Evolutionary conservation across 2,888 invertebrate genomes (phyloP), one percentile per base, ranked within the genome.

Genomic region (Drosophila mercatorum): DNA sequence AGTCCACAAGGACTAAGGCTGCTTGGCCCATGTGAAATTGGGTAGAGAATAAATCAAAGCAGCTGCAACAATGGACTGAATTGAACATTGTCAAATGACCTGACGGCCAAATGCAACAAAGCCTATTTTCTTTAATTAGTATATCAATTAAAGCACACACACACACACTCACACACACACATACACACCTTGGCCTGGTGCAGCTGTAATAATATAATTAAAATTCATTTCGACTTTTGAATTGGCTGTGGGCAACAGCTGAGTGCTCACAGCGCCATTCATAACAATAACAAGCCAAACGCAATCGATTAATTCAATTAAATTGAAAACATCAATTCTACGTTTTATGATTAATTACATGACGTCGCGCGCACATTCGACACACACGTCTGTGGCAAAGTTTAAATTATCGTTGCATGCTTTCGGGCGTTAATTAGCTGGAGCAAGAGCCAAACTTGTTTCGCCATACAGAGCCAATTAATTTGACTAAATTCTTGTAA

Each of bases 101-200:
- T 44, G 59, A 22, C 6, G 56, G 62, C 17, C 66, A 64, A 68
- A 79, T 60, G 49, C 47, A 69, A 66, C 55, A 62, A 38, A 17
- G 55, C 36, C 60, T 85, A 73, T 88, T 88, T 87, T 75, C 85
- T 70, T 84, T 86, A 89, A 88, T 89, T 86, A 81, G 60, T 43
- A 58, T 82, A 78, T 83, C 74, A 89, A 85, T 89, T 85, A 85
- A 72, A 53, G 38, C 26, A 22, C 31, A 31, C 58, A 22, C 26
- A 51, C 22, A 46, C 26, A 51, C 26, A 22, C 31, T 28, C 58
- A 22, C 26, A 51, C 22, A 46, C 26, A 51, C 22, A 46, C 52
- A 43, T 6, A n/a, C 31, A 5, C 28, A 44, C 22, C 31, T 31
- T 31, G 49, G 31, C 49, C 38, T 12, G 2, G 22, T 28, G 17